Percentiles rank a stretch among this genome's conserved stretches.
phyloP scores from a whole-genome alignment of 2,888 invertebrate species.

The Chesias legatella region DNA sequence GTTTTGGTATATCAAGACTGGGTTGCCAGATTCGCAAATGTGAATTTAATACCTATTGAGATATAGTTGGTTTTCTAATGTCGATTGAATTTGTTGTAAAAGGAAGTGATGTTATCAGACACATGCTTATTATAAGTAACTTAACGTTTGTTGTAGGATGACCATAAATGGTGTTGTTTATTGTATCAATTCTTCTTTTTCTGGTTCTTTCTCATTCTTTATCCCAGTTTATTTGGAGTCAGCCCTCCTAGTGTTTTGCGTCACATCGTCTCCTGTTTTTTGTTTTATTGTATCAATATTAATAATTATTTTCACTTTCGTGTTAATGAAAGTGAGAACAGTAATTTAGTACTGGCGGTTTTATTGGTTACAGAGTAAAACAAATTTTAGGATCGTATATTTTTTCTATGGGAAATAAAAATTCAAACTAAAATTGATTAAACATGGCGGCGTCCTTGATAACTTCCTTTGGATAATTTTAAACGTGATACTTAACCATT shows the following conservation, averaged over 20 bases:
- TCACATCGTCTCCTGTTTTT: too few relatives aligned
- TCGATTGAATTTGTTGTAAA: constrained; percentile 31
- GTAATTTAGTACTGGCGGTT: background rate
- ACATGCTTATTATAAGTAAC: constrained; percentile 60
- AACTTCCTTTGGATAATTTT: too few relatives aligned
- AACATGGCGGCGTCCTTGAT: too few relatives aligned
- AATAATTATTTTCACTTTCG: constrained; percentile 13
- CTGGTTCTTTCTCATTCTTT: constrained; percentile 10
- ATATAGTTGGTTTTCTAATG: constrained; percentile 35
- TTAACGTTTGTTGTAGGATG: constrained; percentile 50
- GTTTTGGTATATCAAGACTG: constrained; percentile 4
- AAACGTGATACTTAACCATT: too few relatives aligned
- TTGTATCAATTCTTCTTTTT: constrained; percentile 11
- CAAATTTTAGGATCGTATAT: too few relatives aligned
- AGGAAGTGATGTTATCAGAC: constrained; percentile 62
- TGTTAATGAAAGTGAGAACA: constrained; percentile 3
- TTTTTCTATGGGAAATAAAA: too few relatives aligned
- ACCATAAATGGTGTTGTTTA: constrained; percentile 30
- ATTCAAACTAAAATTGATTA: too few relatives aligned
- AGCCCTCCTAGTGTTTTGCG: too few relatives aligned
- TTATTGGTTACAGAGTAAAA: too few relatives aligned
- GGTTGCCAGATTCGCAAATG: constrained; percentile 22
- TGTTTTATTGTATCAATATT: too few relatives aligned
- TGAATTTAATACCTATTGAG: constrained; percentile 34
- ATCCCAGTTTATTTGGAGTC: background rate